Conservation (phyloP, 2,888 invertebrate species). For the Ceraclea dissimilis region DNA sequence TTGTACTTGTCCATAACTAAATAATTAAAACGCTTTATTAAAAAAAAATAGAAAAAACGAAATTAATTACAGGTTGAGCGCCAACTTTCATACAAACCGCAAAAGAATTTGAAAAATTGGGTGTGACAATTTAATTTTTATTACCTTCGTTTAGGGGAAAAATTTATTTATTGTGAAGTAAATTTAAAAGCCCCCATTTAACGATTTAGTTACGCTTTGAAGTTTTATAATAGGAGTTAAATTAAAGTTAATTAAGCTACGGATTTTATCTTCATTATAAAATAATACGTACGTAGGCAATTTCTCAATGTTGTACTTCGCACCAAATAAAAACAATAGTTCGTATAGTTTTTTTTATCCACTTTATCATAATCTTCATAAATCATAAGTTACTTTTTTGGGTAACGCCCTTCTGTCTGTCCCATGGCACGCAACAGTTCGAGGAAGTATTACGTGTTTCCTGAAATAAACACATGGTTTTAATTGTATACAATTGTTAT, state of each 20-base stretch:
- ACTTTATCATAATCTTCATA: slow-evolving; percentile 1
- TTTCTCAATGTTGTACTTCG: neutral
- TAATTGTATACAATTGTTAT: no score
- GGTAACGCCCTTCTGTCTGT: neutral
- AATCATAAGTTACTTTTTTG: neutral
- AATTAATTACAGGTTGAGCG: no score
- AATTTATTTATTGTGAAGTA: neutral
- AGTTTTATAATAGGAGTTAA: neutral
- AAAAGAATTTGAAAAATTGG: neutral
- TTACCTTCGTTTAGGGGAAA: neutral
- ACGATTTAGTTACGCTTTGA: slow-evolving; percentile 1
- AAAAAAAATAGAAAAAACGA: no score
- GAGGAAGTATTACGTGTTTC: no score
- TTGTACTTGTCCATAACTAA: no score
- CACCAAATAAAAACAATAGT: slow-evolving; percentile 1
- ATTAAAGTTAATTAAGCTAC: neutral
- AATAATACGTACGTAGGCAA: neutral
- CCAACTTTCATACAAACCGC: neutral
- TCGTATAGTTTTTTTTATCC: neutral
- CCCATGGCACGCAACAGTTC: neutral
- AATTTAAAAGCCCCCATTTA: neutral
- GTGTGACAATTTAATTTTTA: slow-evolving; percentile 1
- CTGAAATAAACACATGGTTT: no score
- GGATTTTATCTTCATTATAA: slow-evolving; percentile 2
- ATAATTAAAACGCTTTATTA: no score